A percentile compares a stretch with the other conserved stretches of the same genome.
phyloP scores from a whole-genome alignment of 1,140 invertebrate species.

The Heliconius melpomene region DNA sequence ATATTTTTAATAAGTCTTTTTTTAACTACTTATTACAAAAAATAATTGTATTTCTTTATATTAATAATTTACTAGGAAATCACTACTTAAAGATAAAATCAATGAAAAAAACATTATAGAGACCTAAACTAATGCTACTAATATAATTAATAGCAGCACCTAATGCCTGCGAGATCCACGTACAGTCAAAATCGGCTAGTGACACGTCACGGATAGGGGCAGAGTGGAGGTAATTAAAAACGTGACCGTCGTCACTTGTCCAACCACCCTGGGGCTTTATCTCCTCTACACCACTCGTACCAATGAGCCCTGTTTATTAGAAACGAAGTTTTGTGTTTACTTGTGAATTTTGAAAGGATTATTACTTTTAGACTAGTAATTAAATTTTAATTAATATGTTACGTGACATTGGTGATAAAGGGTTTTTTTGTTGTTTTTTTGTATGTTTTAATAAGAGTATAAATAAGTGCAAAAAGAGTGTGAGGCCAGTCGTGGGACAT shows the following conservation, averaged over 20 bases:
- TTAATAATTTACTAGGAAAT: neutral
- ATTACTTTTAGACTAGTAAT: conserved; percentile 9
- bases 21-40: no score
- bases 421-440: neutral
- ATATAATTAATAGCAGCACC: neutral
- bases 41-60: no score
- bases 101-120: neutral
- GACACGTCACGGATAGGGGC: conserved; percentile 62
- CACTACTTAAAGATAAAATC: neutral
- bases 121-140: neutral
- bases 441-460: neutral
- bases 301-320: conserved; percentile 18
- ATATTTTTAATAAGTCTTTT: no score
- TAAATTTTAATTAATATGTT: neutral
- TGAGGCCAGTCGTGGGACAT: no score
- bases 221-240: conserved; percentile 74
- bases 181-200: conserved; percentile 36
- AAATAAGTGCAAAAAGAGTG: neutral
- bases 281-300: conserved; percentile 24
- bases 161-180: conserved; percentile 17
- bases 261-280: conserved; percentile 29
- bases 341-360: conserved; percentile 13
- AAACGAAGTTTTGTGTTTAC: conserved; percentile 2
- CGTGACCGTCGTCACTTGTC: conserved; percentile 79
- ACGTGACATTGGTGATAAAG: neutral